These are phyloP conservation scores for Syngnathus acus DNA, from an alignment of 2,797 vertebrate species.

Conservation along the genomic window DNA sequence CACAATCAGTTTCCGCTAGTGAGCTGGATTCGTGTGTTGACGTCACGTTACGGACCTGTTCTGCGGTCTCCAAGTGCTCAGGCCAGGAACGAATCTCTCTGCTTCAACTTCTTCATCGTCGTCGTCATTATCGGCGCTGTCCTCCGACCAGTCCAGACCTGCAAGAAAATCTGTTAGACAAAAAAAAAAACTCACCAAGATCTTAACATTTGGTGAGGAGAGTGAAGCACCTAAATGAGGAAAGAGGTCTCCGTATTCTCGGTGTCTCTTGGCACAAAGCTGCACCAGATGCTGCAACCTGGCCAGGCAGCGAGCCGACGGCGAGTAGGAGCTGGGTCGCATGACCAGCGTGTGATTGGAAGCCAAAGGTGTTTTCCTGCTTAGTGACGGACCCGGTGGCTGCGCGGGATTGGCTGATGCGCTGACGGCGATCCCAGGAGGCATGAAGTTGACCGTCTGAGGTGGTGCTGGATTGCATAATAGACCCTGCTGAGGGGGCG, in stretches of 20 bases:
- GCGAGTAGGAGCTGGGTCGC: conserved; percentile 84
- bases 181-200: neutral
- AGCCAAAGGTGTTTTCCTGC: conserved; percentile 76
- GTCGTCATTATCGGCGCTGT: conserved; percentile 84
- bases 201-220: neutral
- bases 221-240: conserved; percentile 85
- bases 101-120: conserved; percentile 67
- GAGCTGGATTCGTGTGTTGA: neutral
- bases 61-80: conserved; percentile 80
- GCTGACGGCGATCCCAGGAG: conserved; percentile 80
- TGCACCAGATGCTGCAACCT: conserved; percentile 93
- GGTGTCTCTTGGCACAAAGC: conserved; percentile 86
- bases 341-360: conserved; percentile 78
- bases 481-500: conserved; percentile 77
- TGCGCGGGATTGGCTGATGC: conserved; percentile 80
- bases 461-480: conserved; percentile 96
- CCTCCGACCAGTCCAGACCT: conserved; percentile 99
- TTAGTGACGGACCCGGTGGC: conserved; percentile 73
- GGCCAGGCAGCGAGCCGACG: conserved; percentile 83
- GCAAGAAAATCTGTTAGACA: conserved; percentile 45
- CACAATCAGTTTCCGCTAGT: neutral
- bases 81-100: conserved; percentile 77
- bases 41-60: conserved; percentile 62
- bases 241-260: conserved; percentile 89
- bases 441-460: conserved; percentile 87